Conservation (phyloP, 2,888 invertebrate genomes). For the Rotaria socialis region DNA sequence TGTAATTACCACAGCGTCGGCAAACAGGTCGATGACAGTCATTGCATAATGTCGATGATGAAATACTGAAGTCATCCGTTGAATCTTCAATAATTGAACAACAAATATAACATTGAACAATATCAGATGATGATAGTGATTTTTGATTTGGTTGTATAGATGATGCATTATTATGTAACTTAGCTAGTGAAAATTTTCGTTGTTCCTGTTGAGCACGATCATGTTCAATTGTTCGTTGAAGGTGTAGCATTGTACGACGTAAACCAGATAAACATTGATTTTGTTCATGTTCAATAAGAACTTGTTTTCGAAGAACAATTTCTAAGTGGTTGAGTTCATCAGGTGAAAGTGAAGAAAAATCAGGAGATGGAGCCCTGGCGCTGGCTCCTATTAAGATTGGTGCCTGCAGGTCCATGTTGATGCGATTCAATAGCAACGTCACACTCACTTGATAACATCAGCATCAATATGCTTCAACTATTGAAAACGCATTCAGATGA, state of each 20-base stretch:
- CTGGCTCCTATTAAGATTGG: not conserved
- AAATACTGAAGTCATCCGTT: not conserved
- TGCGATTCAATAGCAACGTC: not conserved
- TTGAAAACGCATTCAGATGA: not conserved
- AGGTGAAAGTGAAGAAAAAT: constrained; percentile 2
- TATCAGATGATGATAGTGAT: not conserved
- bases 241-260: constrained; percentile 10
- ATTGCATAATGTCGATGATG: not conserved
- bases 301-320: constrained; percentile 39
- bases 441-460: constrained; percentile 23
- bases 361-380: not conserved
- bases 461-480: constrained; percentile 10
- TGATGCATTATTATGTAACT: not conserved
- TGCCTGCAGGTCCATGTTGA: not conserved
- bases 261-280: constrained; percentile 35
- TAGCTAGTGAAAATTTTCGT: not conserved
- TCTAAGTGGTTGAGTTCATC: constrained; percentile 40
- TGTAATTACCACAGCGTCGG: constrained; percentile 34
- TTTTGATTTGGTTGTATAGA: not conserved
- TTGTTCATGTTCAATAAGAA: constrained; percentile 40
- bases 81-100: not conserved
- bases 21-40: constrained; percentile 29
- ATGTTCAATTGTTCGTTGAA: not conserved
- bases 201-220: not conserved
- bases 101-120: constrained; percentile 13